Conservation (phyloP, 1,140 invertebrate genomes). For the Nixonia krombeini region DNA sequence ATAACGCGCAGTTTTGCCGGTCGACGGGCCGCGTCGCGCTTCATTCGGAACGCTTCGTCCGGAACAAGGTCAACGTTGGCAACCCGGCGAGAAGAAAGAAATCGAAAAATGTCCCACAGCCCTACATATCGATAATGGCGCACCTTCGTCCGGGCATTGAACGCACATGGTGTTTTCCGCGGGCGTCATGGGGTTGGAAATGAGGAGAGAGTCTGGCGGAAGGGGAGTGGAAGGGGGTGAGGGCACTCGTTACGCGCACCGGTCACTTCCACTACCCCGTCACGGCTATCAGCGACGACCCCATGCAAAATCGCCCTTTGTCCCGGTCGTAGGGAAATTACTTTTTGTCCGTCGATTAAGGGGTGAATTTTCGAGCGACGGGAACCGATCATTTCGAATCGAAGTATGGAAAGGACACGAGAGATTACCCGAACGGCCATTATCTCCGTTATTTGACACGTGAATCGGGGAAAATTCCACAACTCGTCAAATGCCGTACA, state of each 20-base stretch:
- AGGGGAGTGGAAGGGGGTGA: conserved; percentile 18
- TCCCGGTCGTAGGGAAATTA: conserved; percentile 70
- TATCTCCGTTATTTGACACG: conserved; percentile 47
- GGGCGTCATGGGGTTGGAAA: conserved; percentile 42
- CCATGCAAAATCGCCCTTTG: conserved; percentile 71
- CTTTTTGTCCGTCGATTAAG: conserved; percentile 71
- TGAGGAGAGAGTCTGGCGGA: conserved; percentile 14
- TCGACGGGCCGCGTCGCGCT: not conserved
- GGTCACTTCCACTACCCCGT: conserved; percentile 64
- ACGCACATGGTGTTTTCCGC: conserved; percentile 59
- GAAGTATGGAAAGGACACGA: conserved; percentile 52
- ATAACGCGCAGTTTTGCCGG: conserved; percentile 1
- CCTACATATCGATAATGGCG: conserved; percentile 54
- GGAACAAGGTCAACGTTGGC: conserved; percentile 33
- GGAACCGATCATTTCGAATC: conserved; percentile 63
- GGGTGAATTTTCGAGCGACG: conserved; percentile 67
- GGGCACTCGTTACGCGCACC: conserved; percentile 67
- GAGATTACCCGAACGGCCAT: conserved; percentile 48
- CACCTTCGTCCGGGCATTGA: conserved; percentile 42
- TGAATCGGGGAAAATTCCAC: conserved; percentile 32
- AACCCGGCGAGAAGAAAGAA: not conserved
- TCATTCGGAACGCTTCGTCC: not conserved
- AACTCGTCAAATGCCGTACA: too few species aligned
- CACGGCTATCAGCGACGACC: conserved; percentile 58
- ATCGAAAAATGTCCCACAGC: conserved; percentile 62